Percentiles rank a stretch among this genome's conserved stretches.
These are phyloP conservation scores for Sinelater perroti DNA, from an alignment of 2,888 invertebrate genomes.

Conservation along the genomic window DNA sequence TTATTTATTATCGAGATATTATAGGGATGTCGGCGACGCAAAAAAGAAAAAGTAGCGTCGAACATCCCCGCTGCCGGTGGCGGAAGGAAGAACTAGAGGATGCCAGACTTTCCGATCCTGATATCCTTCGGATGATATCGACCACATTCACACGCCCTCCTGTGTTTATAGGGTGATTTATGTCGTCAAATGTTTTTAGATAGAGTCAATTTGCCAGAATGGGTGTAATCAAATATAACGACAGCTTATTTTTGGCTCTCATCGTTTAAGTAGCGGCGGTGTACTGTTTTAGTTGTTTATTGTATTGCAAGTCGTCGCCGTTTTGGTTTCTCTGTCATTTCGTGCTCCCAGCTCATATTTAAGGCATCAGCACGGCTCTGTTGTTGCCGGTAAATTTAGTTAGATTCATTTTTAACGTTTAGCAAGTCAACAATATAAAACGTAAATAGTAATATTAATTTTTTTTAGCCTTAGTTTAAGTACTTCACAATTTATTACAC, in stretches of 20 bases:
- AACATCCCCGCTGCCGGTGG: slow-evolving; percentile 32
- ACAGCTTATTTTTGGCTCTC: slow-evolving; percentile 19
- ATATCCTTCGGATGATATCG: slow-evolving; percentile 38
- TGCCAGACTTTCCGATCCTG: slow-evolving; percentile 38
- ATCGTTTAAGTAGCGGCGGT: slow-evolving; percentile 12
- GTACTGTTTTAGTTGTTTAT: too few relatives aligned
- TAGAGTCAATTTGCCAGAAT: slow-evolving; percentile 36
- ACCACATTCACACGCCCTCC: slow-evolving; percentile 38
- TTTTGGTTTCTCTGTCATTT: too few relatives aligned
- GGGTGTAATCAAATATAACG: slow-evolving; percentile 33
- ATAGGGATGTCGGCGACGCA: slow-evolving; percentile 35
- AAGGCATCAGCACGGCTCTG: too few relatives aligned
- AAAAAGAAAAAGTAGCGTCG: slow-evolving; percentile 38
- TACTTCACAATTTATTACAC: too few relatives aligned
- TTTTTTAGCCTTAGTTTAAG: too few relatives aligned
- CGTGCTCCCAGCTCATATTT: too few relatives aligned
- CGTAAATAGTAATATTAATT: too few relatives aligned
- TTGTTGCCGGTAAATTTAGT: too few relatives aligned
- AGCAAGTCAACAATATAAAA: too few relatives aligned
- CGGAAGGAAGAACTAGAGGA: slow-evolving; percentile 37
- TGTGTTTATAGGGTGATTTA: slow-evolving; percentile 39
- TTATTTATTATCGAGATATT: slow-evolving; percentile 38
- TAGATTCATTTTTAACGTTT: too few relatives aligned
- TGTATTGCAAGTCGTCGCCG: too few relatives aligned
- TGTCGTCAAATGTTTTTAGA: slow-evolving; percentile 38